These are phyloP conservation scores for Scolanthus callimorphus DNA, from an alignment of 92 coral and sea anemone species.

Conservation along the genomic window DNA sequence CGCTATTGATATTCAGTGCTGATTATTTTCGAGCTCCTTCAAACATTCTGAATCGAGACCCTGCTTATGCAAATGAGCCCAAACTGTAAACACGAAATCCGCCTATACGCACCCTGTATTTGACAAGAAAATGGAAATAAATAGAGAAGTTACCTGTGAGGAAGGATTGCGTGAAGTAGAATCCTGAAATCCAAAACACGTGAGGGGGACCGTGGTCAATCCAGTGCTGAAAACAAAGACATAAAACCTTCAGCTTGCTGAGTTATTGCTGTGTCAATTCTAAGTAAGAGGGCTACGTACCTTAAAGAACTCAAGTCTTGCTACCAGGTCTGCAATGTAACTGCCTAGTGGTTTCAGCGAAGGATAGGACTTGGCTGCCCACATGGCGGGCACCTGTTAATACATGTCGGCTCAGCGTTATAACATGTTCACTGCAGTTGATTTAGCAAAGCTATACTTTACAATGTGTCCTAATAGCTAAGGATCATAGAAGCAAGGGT, in stretches of 20 bases:
- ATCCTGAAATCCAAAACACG: conserved; percentile 98
- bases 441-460: no score
- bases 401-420: no score
- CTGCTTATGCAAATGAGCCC: no score
- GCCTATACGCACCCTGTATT: no score
- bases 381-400: conserved; percentile 97
- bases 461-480: no score
- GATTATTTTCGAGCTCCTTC: no score
- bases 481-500: no score
- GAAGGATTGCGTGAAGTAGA: conserved; percentile 96
- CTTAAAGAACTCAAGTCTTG: conserved; percentile 80
- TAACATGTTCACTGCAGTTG: no score
- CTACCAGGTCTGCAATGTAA: conserved; percentile 85
- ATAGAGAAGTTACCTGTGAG: conserved; percentile 67
- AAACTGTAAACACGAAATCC: no score
- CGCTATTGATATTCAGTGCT: no score
- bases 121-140: no score
- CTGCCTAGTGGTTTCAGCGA: conserved; percentile 96
- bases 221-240: conserved; percentile 57
- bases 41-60: no score
- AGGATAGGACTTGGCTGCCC: conserved; percentile 97
- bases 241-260: not conserved
- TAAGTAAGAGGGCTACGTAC: conserved; percentile 23
- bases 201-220: conserved; percentile 80
- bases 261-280: not conserved